phyloP scores from a whole-genome alignment of 2,113 vertebrate species.

The Australoheros scitulus region DNA sequence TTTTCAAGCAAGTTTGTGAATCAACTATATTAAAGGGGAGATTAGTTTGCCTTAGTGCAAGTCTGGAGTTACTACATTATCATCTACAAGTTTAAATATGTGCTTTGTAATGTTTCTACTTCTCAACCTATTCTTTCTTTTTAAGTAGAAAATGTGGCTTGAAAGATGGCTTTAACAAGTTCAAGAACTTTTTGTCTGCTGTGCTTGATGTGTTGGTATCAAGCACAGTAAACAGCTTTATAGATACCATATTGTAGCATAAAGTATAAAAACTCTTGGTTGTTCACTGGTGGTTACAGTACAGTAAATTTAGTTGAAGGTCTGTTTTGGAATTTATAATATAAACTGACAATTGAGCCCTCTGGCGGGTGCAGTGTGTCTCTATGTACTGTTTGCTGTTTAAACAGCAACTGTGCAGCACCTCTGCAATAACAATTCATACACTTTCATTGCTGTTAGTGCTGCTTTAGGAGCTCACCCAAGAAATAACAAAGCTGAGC shows the following conservation, averaged over 20 bases:
- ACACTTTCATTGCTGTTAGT: constrained; percentile 48
- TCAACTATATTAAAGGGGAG: constrained; percentile 81
- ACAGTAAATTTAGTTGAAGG: constrained; percentile 19
- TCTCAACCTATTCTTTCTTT: constrained; percentile 5
- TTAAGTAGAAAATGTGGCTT: not conserved
- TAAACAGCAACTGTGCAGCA: constrained; percentile 59
- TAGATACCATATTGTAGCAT: not conserved
- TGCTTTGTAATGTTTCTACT: constrained; percentile 16
- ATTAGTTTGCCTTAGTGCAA: constrained; percentile 77
- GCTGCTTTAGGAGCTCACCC: constrained; percentile 54
- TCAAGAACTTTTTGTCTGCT: not conserved
- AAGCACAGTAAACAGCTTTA: not conserved
- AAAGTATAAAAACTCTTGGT: not conserved
- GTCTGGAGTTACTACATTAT: constrained; percentile 62
- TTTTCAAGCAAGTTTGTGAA: constrained; percentile 78
- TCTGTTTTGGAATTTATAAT: constrained; percentile 62
- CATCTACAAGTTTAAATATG: constrained; percentile 60
- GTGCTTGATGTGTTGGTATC: not conserved
- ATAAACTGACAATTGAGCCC: constrained; percentile 41
- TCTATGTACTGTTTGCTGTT: constrained; percentile 61
- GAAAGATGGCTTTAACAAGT: not conserved
- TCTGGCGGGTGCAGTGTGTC: constrained; percentile 28
- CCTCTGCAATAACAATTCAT: constrained; percentile 47
- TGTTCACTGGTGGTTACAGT: not conserved
- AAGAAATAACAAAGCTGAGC: constrained; percentile 54